Percentiles rank a stretch among this genome's conserved stretches.
Conservation (phyloP, 2,113 vertebrate species). For the Peucedramus taeniatus region DNA sequence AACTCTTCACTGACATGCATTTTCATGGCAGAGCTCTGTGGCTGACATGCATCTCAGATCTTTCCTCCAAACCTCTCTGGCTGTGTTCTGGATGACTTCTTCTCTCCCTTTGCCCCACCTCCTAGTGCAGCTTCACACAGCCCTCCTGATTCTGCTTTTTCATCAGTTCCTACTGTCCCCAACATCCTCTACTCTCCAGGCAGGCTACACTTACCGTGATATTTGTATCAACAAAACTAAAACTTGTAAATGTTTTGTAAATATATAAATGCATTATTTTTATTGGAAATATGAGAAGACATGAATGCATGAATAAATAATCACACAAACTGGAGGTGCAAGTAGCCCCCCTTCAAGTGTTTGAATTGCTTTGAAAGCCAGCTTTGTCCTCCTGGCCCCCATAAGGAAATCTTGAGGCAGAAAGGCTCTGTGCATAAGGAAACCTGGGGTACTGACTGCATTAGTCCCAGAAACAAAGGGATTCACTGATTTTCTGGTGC, state of each 20-base stretch:
- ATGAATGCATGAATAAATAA: not conserved
- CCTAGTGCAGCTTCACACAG: not conserved
- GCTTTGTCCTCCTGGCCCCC: not conserved
- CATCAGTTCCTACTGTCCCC: not conserved
- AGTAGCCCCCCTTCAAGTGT: rapidly evolving
- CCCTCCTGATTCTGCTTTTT: not conserved
- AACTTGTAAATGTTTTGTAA: not conserved
- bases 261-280: rapidly evolving
- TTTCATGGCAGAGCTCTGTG: not conserved
- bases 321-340: not conserved
- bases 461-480: not conserved
- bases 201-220: not conserved
- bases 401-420: not conserved
- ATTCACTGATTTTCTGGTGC: not conserved
- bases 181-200: not conserved
- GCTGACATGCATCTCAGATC: not conserved
- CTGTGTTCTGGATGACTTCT: not conserved
- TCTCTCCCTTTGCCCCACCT: not conserved
- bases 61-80: not conserved
- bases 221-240: not conserved
- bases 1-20: not conserved
- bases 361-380: not conserved
- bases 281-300: not conserved
- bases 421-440: not conserved
- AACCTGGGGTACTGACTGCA: not conserved